A percentile compares a stretch with the other conserved stretches of the same genome.
Conservation (phyloP, 2,888 invertebrate species). For the Amiota minor region DNA sequence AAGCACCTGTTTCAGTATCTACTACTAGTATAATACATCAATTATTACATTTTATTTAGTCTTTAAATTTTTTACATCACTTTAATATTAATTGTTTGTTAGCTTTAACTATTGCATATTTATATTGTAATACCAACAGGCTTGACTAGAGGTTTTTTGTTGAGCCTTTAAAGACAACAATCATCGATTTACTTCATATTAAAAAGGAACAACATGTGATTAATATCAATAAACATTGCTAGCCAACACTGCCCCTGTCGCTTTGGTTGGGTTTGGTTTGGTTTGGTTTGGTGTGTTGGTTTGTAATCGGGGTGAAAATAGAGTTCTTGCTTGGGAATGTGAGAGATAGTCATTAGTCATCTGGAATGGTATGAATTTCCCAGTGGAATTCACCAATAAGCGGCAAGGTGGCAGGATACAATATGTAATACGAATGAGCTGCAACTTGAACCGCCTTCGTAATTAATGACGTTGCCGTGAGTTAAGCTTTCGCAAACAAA, state of each 20-base stretch:
- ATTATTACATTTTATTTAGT: too few species aligned
- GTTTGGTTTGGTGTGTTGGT: not conserved
- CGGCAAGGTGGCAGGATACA: slow-evolving; percentile 3
- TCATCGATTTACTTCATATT: slow-evolving; percentile 63
- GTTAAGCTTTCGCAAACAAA: slow-evolving; percentile 44
- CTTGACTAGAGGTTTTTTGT: too few species aligned
- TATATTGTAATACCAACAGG: too few species aligned
- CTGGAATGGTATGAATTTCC: slow-evolving; percentile 64
- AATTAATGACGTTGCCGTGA: slow-evolving; percentile 39
- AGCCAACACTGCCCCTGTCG: not conserved
- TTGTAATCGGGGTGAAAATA: slow-evolving; percentile 15
- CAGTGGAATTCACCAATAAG: slow-evolving; percentile 53
- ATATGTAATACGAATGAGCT: slow-evolving; percentile 19
- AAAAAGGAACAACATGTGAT: slow-evolving; percentile 57
- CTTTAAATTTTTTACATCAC: too few species aligned
- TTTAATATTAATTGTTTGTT: too few species aligned
- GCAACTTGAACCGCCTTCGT: slow-evolving; percentile 31
- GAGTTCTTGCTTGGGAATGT: slow-evolving; percentile 18
- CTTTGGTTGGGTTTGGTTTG: too few species aligned
- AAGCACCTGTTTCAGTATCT: too few species aligned
- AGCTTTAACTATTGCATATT: too few species aligned
- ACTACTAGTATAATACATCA: too few species aligned
- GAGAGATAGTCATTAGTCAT: slow-evolving; percentile 61
- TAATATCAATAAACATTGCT: slow-evolving; percentile 59
- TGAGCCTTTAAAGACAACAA: slow-evolving; percentile 37